Evolutionary conservation across 2,888 invertebrate species (phyloP).

Genomic region (Pterobdella sp.): DNA sequence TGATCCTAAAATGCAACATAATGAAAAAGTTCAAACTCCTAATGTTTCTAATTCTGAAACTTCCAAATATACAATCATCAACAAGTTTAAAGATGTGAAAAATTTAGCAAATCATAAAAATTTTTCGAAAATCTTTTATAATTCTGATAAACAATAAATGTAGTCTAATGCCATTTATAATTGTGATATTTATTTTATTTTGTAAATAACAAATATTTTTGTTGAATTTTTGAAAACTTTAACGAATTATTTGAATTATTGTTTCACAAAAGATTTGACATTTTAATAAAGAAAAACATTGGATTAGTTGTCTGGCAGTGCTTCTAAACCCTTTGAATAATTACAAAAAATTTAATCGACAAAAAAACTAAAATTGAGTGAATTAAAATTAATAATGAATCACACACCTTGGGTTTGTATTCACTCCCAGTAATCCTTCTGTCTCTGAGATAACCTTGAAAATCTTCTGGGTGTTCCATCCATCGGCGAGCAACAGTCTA

Average conservation of each 20-base stretch:
- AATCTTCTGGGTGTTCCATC: conserved; percentile 40
- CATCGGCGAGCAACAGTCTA: conserved; percentile 40
- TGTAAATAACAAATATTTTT: not conserved
- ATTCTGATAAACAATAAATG: conserved; percentile 24
- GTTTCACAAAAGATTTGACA: not conserved
- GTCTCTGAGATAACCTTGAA: conserved; percentile 41
- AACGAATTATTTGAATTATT: not conserved
- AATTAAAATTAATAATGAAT: not conserved
- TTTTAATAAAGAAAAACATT: not conserved
- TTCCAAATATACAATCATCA: conserved; percentile 32
- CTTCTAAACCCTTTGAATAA: not conserved
- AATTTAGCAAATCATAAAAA: conserved; percentile 30
- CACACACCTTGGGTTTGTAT: conserved; percentile 41
- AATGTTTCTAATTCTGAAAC: conserved; percentile 28
- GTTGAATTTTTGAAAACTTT: not conserved
- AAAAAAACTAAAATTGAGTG: not conserved
- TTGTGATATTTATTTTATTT: not conserved
- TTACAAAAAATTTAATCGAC: not conserved
- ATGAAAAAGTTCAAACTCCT: not conserved
- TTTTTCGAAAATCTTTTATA: conserved; percentile 34
- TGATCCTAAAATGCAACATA: conserved; percentile 26
- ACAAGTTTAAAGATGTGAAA: conserved; percentile 34
- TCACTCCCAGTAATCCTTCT: conserved; percentile 44
- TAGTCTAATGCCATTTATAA: not conserved
- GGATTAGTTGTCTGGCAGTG: not conserved